Percentiles rank a stretch among this genome's conserved stretches.
Evolutionary conservation across 2,797 vertebrate species (phyloP).

Genomic region (Coranthus polyacanthus): DNA sequence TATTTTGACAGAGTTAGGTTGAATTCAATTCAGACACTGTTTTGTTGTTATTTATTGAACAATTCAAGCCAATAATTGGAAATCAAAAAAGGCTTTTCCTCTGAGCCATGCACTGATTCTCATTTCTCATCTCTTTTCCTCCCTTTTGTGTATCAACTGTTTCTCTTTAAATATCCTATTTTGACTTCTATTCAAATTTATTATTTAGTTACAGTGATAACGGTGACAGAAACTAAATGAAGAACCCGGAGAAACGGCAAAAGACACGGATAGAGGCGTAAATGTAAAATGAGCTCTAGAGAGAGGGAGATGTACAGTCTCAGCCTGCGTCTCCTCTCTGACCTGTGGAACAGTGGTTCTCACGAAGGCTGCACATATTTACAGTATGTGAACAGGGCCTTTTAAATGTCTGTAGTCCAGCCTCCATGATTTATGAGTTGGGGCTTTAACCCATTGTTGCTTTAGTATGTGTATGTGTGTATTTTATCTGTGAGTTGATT

Average conservation of each 20-base stretch:
- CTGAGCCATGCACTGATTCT: background rate
- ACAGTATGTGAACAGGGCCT: conserved; percentile 33
- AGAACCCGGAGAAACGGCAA: background rate
- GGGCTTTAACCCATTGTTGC: conserved; percentile 37
- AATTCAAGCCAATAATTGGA: background rate
- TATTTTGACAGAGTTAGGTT: background rate
- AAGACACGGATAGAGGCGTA: background rate
- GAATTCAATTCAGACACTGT: background rate
- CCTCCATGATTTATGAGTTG: conserved; percentile 58
- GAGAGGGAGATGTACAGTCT: conserved; percentile 19
- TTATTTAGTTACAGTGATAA: background rate
- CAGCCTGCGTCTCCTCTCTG: conserved; percentile 36
- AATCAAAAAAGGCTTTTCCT: background rate
- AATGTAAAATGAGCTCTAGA: conserved; percentile 2
- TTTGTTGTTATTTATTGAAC: background rate
- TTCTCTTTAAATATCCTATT: background rate
- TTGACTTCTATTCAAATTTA: background rate
- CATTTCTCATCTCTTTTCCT: background rate
- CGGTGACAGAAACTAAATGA: background rate
- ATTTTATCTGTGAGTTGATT: background rate
- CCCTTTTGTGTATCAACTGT: background rate
- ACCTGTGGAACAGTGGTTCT: conserved; percentile 44
- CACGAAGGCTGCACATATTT: conserved; percentile 56
- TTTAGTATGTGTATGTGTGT: background rate
- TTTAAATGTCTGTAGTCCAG: conserved; percentile 42